Base-by-base conservation (phyloP, 2,113 vertebrate genomes). In the Scomber scombrus region DNA sequence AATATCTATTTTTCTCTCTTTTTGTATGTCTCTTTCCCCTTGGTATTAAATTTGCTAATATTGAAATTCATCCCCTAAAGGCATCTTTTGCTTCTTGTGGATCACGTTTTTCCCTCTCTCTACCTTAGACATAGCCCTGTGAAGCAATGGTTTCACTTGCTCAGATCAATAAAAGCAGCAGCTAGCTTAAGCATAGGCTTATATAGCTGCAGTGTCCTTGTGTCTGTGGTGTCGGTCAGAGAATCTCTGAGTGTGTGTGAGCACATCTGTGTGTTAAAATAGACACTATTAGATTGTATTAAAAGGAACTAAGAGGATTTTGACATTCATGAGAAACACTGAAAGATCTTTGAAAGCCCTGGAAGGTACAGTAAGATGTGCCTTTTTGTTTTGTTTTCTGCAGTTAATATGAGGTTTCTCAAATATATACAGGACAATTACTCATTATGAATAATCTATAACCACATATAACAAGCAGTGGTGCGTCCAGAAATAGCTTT, bases 81-180 rank as follows among this genome's bases (percentile, higher is more conserved):
- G 61, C 57, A 75, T 51, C 49, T 43, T 80, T 75, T 80, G 75
- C 71, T 85, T 57, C 57, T 71, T 74, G 61, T 69, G 76, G 64
- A 71, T 81, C 58, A 77, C 14, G 56, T 26, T n/a, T 60, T 77
- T 75, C 75, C 34, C 31, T 1, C 49, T 63, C 71, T 75, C 34
- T 43, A 11, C 85, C 72, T 84, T 21, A 64, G 52, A 77, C 71
- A 75, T 43, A 58, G 69, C 80, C 71, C 55, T 68, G 62, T 80
- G 87, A 83, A 52, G 69, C 78, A 76, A 56, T 52, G 76, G 67
- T 47, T 84, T 80, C 68, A 70, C 76, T 65, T 69, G 31, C 70
- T 76, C 58, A 29, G 81, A 91, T 86, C 87, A 90, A 88, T 90
- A 89, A 70, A 80, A 81, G 78, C 29, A 73, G 75, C 60, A 63